Base-by-base conservation (phyloP, 2,888 invertebrate species). In the Nomada fucata region DNA sequence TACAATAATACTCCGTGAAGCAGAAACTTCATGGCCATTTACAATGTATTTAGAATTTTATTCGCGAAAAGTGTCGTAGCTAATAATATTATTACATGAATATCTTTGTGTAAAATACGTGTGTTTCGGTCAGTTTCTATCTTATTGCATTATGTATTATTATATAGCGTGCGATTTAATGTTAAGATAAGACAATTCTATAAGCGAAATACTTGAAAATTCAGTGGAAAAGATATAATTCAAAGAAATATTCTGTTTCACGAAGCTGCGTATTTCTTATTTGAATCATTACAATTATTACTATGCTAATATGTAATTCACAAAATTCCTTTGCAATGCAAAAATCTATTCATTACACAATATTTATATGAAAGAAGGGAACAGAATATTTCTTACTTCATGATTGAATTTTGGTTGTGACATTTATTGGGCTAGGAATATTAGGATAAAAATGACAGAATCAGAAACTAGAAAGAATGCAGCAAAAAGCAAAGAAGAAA, bases 61-160 rank as follows among this genome's bases (percentile, higher is more conserved):
- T 79, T 83, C 72, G 76, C n/a, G 68, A 64, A 77, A 60, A 63
- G 36, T 63, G 26, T 74, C 74, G 44, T 77, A 78, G 60, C 20
- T 74, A 76, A 60, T 78, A 71, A 73, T 72, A 74, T 52, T 60
- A 57, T 23, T 80, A 53, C 78, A 80, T 77, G 59, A 76, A 83
- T 76, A 86, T 86, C 85, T 84, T 89, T 82, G 86, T 88, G 87
- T 89, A 88, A 87, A 87, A 87, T 86, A 87, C 76, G 89, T 89
- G 84, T 87, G 77, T 83, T 65, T 91, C 76, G 71, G 57, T 81
- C 76, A 85, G 79, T 79, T 84, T 76, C 79, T 86, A 69, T 81
- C 44, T 82, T 67, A 79, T 72, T 67, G 63, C 69, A 18, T n/a
- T 53, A 15, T 10, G 60, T 53, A 72, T 63, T 36, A 53, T 67